phyloP scores from a whole-genome alignment of 2,113 vertebrate species.

The Protobothrops flavoviridis region DNA sequence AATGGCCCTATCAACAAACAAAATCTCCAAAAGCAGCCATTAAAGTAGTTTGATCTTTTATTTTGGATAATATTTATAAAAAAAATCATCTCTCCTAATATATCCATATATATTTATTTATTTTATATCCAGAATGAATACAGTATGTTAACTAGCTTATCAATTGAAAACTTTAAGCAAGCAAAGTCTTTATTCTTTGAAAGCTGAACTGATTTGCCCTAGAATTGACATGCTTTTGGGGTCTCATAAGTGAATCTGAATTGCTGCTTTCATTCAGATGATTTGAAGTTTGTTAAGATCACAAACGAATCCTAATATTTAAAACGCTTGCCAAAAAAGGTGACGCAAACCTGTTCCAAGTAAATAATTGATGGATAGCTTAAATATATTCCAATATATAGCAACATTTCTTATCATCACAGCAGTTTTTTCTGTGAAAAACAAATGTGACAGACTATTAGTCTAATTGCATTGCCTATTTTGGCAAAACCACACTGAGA shows the following conservation, averaged over 20 bases:
- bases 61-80: background rate
- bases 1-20: background rate
- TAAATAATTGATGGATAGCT: constrained; percentile 12
- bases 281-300: background rate
- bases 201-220: constrained; percentile 16
- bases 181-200: background rate
- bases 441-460: background rate
- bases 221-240: background rate
- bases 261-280: constrained; percentile 15
- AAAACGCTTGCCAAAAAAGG: background rate
- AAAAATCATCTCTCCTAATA: background rate
- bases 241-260: background rate
- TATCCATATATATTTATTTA: background rate
- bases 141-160: background rate
- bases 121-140: background rate
- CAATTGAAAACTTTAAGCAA: background rate
- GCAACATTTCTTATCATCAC: constrained; percentile 18
- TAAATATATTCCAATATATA: constrained; percentile 2
- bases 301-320: constrained; percentile 4
- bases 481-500: constrained; percentile 2
- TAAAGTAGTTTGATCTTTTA: background rate
- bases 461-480: constrained; percentile 6
- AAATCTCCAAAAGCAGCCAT: background rate
- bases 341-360: background rate
- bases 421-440: constrained; percentile 33